phyloP scores from a whole-genome alignment of 1,140 invertebrate genomes.

The Chlorops oryzae region DNA sequence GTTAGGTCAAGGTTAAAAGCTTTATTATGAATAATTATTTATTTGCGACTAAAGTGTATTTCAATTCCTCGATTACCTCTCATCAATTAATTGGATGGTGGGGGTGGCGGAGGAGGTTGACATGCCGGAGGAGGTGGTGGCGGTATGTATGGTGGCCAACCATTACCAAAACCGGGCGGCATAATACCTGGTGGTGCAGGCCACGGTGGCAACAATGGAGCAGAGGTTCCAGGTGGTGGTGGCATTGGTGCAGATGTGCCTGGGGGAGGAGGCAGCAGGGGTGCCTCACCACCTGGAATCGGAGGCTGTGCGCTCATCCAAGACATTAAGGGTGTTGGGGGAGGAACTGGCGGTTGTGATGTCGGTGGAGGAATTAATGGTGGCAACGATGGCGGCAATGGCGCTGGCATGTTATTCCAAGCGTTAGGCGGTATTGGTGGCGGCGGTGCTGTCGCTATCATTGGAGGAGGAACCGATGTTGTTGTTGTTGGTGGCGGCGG shows the following conservation, averaged over 20 bases:
- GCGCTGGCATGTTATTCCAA: slow-evolving; percentile 17
- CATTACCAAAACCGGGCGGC: slow-evolving; percentile 45
- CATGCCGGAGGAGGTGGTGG: slow-evolving; percentile 52
- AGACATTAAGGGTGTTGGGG: slow-evolving; percentile 44
- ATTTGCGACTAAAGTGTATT: too few relatives aligned
- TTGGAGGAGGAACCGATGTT: slow-evolving; percentile 25
- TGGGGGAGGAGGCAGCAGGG: too few relatives aligned
- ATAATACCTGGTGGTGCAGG: slow-evolving; percentile 48
- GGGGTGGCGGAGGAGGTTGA: slow-evolving; percentile 50
- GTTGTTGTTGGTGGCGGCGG: slow-evolving; percentile 50
- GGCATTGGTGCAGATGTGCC: slow-evolving; percentile 15
- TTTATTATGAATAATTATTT: too few relatives aligned
- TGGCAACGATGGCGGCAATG: slow-evolving; percentile 25
- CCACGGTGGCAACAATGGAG: slow-evolving; percentile 47
- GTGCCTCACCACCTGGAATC: slow-evolving; percentile 46
- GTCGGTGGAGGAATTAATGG: slow-evolving; percentile 27
- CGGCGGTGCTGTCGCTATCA: too few relatives aligned
- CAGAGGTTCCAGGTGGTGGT: slow-evolving; percentile 31
- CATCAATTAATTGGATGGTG: slow-evolving; percentile 48
- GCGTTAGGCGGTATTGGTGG: neutral
- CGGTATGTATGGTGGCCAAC: slow-evolving; percentile 47
- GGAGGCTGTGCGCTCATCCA: slow-evolving; percentile 45
- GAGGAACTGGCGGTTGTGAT: slow-evolving; percentile 33
- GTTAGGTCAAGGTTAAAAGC: too few relatives aligned
- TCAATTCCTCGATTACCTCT: too few relatives aligned